Evolutionary conservation across 2,888 invertebrate species (phyloP).

Genomic region (Buathra laborator): DNA sequence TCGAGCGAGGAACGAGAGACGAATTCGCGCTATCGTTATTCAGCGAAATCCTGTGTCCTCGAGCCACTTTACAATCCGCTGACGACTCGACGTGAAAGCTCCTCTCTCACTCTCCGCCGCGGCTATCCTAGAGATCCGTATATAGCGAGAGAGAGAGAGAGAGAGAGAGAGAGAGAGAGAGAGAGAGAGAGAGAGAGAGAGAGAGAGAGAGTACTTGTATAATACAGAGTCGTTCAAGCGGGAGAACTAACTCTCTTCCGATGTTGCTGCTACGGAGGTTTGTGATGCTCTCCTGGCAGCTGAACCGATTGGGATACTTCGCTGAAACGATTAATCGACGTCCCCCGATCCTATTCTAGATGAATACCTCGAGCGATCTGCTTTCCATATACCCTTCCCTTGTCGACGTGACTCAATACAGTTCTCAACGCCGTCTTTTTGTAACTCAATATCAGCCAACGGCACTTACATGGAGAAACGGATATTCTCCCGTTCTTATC

Average conservation of each 20-base stretch:
- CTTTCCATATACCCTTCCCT: not conserved
- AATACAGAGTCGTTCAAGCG: constrained; percentile 26
- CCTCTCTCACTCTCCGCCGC: constrained; percentile 6
- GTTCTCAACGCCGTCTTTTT: not conserved
- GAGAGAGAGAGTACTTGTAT: constrained; percentile 8
- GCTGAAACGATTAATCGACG: constrained; percentile 49
- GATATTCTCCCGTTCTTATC: not conserved
- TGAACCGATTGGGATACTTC: constrained; percentile 41
- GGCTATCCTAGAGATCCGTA: not conserved
- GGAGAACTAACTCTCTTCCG: constrained; percentile 24
- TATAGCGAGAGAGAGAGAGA: constrained; percentile 13
- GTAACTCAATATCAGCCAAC: not conserved
- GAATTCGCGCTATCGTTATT: constrained; percentile 76
- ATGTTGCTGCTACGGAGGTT: constrained; percentile 32
- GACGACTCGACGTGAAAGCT: constrained; percentile 61
- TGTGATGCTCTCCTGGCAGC: constrained; percentile 45
- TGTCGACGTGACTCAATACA: not conserved
- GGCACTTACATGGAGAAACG: not conserved
- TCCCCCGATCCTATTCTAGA: constrained; percentile 40
- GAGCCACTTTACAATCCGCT: constrained; percentile 62
- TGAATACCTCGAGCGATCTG: constrained; percentile 20
- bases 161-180: constrained; percentile 18
- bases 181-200: constrained; percentile 15
- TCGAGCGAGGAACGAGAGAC: constrained; percentile 45
- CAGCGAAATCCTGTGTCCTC: constrained; percentile 71